phyloP scores from a whole-genome alignment of 2,797 vertebrate species.

The Pipistrellus nathusii region DNA sequence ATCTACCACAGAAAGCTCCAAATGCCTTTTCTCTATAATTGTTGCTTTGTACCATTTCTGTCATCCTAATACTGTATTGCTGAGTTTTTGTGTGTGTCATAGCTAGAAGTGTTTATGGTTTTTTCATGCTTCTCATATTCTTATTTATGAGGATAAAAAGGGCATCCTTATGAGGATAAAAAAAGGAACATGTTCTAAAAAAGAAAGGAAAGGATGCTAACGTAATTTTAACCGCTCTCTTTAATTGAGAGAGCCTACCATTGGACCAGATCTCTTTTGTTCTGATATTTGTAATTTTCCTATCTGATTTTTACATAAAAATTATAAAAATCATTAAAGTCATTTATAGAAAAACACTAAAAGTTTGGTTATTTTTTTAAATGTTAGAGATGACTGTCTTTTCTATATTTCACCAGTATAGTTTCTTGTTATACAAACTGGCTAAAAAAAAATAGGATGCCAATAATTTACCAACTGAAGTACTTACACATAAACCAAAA shows the following conservation, averaged over 20 bases:
- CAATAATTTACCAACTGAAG: background rate
- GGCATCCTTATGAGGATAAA: background rate
- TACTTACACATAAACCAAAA: background rate
- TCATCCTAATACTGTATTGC: background rate
- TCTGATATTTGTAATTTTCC: background rate
- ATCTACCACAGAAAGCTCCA: background rate
- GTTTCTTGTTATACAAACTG: conserved; percentile 24
- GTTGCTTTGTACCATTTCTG: background rate
- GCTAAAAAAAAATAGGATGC: background rate
- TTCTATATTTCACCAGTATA: background rate
- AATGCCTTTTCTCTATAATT: background rate
- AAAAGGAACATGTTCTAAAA: background rate
- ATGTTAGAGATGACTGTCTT: background rate
- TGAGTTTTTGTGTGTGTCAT: background rate
- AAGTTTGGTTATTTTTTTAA: background rate
- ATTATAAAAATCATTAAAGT: conserved; percentile 19
- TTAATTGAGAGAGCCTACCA: background rate
- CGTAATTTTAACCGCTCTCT: background rate
- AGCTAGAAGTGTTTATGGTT: background rate
- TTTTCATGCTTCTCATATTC: background rate
- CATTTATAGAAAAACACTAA: conserved; percentile 20
- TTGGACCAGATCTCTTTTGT: background rate
- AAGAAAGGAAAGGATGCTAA: background rate
- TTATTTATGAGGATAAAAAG: too few species aligned
- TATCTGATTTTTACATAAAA: background rate